Conservation (phyloP, 2,888 invertebrate species). For the Blastobasis adustella region DNA sequence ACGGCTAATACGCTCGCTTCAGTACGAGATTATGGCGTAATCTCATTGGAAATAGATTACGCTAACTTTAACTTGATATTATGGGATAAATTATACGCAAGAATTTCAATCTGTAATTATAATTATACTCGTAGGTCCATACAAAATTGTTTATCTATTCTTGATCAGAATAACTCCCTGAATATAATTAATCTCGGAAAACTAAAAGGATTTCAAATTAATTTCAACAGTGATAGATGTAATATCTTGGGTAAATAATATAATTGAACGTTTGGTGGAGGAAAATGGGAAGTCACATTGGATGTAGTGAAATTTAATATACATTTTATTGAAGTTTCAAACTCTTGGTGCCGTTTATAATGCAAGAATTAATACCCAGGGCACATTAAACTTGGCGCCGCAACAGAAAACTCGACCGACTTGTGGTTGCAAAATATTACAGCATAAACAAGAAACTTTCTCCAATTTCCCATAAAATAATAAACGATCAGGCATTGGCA, state of each 20-base stretch:
- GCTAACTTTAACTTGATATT: neutral
- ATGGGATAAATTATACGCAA: too few species aligned
- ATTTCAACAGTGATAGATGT: too few species aligned
- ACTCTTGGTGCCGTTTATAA: neutral
- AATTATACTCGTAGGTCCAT: too few species aligned
- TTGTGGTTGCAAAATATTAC: slow-evolving; percentile 16
- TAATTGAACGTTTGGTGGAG: too few species aligned
- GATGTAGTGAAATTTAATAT: too few species aligned
- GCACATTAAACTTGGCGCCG: slow-evolving; percentile 9
- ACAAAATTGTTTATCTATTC: too few species aligned
- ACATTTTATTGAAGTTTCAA: neutral
- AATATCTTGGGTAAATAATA: too few species aligned
- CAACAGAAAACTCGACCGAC: slow-evolving; percentile 13
- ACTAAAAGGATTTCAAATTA: too few species aligned
- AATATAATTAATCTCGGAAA: too few species aligned
- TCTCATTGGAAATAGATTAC: slow-evolving; percentile 7
- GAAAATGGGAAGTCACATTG: too few species aligned
- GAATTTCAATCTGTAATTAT: too few species aligned
- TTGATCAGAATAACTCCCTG: too few species aligned
- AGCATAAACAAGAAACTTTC: slow-evolving; percentile 22
- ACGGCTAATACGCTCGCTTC: slow-evolving; percentile 20
- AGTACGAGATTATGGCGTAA: slow-evolving; percentile 3
- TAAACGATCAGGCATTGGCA: slow-evolving; percentile 27
- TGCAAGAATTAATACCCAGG: neutral
- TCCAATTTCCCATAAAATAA: slow-evolving; percentile 25